These are phyloP conservation scores for Tinamus major DNA, from an alignment of 2,797 vertebrate species.

Conservation along the genomic window DNA sequence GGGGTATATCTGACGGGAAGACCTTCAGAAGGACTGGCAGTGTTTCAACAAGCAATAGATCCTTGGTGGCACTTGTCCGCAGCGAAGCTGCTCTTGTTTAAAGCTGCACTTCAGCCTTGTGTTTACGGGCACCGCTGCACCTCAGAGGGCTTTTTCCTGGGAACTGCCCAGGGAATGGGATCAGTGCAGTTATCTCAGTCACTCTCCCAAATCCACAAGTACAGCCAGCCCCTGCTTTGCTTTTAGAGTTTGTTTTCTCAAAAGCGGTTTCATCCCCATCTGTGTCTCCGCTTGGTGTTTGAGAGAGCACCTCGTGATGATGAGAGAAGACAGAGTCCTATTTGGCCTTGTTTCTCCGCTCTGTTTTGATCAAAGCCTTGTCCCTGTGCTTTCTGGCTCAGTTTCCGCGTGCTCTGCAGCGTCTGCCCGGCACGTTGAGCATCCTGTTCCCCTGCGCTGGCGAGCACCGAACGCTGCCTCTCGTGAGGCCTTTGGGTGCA, in stretches of 20 bases:
- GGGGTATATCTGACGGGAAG: not conserved
- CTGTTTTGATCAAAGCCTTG: not conserved
- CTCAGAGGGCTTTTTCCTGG: not conserved
- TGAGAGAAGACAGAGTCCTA: not conserved
- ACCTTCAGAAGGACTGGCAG: not conserved
- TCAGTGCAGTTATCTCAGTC: not conserved
- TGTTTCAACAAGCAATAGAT: not conserved
- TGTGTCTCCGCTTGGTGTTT: not conserved
- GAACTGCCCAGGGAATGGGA: not conserved
- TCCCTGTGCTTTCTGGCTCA: constrained; percentile 19
- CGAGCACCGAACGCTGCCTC: not conserved
- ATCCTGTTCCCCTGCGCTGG: not conserved
- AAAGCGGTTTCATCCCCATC: not conserved
- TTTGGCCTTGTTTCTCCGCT: not conserved
- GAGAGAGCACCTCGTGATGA: not conserved
- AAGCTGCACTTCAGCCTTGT: not conserved
- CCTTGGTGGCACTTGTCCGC: not conserved
- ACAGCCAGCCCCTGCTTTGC: not conserved
- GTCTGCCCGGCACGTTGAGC: not conserved
- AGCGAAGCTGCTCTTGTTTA: not conserved
- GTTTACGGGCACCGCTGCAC: not conserved
- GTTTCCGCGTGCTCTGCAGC: not conserved
- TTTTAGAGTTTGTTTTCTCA: not conserved
- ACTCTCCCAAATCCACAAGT: not conserved
- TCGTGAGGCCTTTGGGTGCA: not conserved